Conservation (phyloP, 2,888 invertebrate species). For the Loripinus fragilis region DNA sequence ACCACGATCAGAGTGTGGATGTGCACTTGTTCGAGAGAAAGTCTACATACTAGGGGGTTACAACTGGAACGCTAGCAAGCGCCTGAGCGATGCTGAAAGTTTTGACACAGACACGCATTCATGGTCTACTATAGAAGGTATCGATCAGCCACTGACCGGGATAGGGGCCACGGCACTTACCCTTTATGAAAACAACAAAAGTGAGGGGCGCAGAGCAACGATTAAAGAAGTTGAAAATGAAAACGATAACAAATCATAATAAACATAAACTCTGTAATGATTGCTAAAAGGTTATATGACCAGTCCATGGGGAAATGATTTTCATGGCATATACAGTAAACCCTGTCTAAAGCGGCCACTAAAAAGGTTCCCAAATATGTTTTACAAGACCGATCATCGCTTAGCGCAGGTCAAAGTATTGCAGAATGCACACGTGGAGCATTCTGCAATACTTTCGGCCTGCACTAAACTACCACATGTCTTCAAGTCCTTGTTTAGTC, state of each 20-base stretch:
- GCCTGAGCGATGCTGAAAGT: constrained; percentile 63
- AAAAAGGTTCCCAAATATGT: too few relatives aligned
- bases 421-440: too few relatives aligned
- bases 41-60: constrained; percentile 73
- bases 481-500: too few relatives aligned
- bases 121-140: constrained; percentile 55
- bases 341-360: too few relatives aligned
- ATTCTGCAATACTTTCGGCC: too few relatives aligned
- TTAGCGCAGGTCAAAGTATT: too few relatives aligned
- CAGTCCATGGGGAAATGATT: too few relatives aligned
- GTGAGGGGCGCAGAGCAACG: not conserved
- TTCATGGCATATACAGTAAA: too few relatives aligned
- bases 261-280: too few relatives aligned
- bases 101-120: constrained; percentile 61
- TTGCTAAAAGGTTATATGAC: too few relatives aligned
- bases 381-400: too few relatives aligned
- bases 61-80: constrained; percentile 66
- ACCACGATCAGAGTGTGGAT: constrained; percentile 71
- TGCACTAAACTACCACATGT: too few relatives aligned
- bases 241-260: not conserved
- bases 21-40: constrained; percentile 55
- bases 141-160: constrained; percentile 62
- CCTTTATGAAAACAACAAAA: constrained; percentile 40
- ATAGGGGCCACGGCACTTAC: constrained; percentile 52
- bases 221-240: not conserved